These are phyloP conservation scores for Watersipora subatra DNA, from an alignment of 1,140 invertebrate genomes.

Conservation along the genomic window DNA sequence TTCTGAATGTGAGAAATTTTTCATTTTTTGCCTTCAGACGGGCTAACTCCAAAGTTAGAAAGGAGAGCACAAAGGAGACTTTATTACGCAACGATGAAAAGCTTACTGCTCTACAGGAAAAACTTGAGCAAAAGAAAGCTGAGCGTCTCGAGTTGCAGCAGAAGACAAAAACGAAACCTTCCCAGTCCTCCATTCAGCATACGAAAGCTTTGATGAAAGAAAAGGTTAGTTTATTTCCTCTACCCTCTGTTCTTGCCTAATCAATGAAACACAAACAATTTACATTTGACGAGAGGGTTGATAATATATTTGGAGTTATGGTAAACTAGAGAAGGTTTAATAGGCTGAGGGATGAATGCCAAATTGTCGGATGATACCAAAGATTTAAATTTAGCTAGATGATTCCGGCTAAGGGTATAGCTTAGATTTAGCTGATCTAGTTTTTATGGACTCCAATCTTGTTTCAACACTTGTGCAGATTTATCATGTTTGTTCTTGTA, in stretches of 20 bases:
- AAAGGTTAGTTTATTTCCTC: constrained; percentile 18
- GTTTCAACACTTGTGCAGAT: no score
- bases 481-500: no score
- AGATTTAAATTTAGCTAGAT: no score
- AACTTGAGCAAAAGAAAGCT: constrained; percentile 20
- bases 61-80: constrained; percentile 18
- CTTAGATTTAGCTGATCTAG: no score
- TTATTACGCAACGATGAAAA: constrained; percentile 19
- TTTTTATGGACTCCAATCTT: no score
- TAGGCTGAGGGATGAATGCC: background rate
- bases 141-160: constrained; percentile 21
- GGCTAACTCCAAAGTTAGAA: constrained; percentile 22
- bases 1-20: no score
- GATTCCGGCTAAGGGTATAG: no score
- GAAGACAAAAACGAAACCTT: constrained; percentile 11
- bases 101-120: constrained; percentile 22
- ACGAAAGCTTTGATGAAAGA: constrained; percentile 21
- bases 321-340: background rate
- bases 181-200: constrained; percentile 14
- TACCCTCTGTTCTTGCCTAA: background rate
- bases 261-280: background rate
- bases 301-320: background rate
- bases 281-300: background rate
- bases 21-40: background rate
- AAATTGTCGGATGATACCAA: no score